Evolutionary conservation across 2,113 vertebrate genomes (phyloP).

Genomic region (Lagopus muta): DNA sequence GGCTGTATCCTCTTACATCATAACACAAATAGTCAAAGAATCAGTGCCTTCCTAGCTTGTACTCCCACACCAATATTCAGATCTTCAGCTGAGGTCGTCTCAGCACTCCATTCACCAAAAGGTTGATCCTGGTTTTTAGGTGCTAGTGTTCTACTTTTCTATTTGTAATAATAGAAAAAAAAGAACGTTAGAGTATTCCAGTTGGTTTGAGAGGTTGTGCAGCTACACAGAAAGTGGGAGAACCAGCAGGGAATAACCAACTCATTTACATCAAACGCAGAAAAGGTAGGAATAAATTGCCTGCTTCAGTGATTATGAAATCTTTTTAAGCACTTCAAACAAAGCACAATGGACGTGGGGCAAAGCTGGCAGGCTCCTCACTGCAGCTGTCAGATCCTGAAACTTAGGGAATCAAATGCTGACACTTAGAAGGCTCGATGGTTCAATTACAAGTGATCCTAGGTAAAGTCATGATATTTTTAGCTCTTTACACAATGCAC

Average conservation of each 20-base stretch:
- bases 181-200: conserved; percentile 4
- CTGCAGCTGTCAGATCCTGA: conserved; percentile 77
- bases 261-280: conserved; percentile 28
- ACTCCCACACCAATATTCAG: conserved; percentile 4
- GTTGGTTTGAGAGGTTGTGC: conserved; percentile 27
- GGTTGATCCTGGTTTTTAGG: conserved; percentile 42
- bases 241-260: conserved; percentile 33
- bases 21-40: neutral
- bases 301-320: conserved; percentile 49
- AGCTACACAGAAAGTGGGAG: conserved; percentile 16
- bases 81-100: neutral
- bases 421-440: conserved; percentile 76
- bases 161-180: neutral
- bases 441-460: conserved; percentile 75
- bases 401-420: conserved; percentile 77
- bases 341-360: conserved; percentile 55
- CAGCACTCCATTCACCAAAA: conserved; percentile 40
- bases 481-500: conserved; percentile 72
- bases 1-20: neutral
- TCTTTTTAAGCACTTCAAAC: conserved; percentile 71
- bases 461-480: conserved; percentile 79
- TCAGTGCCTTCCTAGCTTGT: conserved; percentile 5
- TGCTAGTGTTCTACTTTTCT: neutral
- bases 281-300: conserved; percentile 55
- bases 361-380: conserved; percentile 69